These are phyloP conservation scores for Menidia menidia DNA, from an alignment of 2,797 vertebrate genomes.

Conservation along the genomic window DNA sequence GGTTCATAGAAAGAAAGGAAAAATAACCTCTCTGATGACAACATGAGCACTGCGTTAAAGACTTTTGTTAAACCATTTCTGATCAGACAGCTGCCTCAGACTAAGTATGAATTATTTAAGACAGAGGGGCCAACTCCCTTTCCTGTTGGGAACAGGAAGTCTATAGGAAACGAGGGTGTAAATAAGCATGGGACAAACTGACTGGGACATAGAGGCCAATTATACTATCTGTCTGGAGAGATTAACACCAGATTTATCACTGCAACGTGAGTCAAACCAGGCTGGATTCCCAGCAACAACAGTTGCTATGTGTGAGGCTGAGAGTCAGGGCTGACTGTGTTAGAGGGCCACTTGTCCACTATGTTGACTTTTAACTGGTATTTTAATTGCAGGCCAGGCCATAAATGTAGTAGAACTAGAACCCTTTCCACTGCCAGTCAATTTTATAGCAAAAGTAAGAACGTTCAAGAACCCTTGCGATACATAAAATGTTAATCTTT, in stretches of 20 bases:
- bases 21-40: conserved; percentile 23
- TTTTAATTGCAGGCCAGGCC: conserved; percentile 12
- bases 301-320: conserved; percentile 70
- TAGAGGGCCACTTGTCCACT: conserved; percentile 33
- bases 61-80: conserved; percentile 28
- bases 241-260: conserved; percentile 84
- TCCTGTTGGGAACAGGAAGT: conserved; percentile 69
- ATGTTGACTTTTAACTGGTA: conserved; percentile 22
- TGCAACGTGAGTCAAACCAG: conserved; percentile 74
- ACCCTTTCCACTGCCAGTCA: not conserved
- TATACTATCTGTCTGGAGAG: conserved; percentile 74
- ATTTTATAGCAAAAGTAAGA: too few relatives aligned
- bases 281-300: conserved; percentile 71
- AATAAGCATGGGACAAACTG: conserved; percentile 68
- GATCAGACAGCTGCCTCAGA: conserved; percentile 39
- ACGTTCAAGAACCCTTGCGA: too few relatives aligned
- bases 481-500: too few relatives aligned
- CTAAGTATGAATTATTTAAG: conserved; percentile 38
- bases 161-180: conserved; percentile 72
- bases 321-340: conserved; percentile 55
- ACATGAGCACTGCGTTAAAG: conserved; percentile 4
- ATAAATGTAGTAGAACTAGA: not conserved
- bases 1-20: conserved; percentile 19
- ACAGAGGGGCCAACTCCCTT: conserved; percentile 57
- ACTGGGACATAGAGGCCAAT: conserved; percentile 68